These are phyloP conservation scores for Drosophila biarmipes DNA, from an alignment of 1,140 invertebrate genomes.

Conservation along the genomic window DNA sequence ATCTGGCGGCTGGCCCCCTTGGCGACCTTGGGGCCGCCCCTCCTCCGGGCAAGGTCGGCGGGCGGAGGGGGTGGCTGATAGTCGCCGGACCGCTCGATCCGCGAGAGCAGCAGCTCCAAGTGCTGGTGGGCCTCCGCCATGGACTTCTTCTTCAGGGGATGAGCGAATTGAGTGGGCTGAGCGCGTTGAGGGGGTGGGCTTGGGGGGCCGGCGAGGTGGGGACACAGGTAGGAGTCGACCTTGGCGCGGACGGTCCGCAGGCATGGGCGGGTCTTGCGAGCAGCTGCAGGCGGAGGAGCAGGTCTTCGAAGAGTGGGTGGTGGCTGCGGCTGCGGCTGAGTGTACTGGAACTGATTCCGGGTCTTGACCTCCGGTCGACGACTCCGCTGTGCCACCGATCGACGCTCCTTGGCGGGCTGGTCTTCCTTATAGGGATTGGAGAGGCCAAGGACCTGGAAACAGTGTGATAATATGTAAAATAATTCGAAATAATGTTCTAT, in stretches of 20 bases:
- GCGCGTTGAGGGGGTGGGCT: background rate
- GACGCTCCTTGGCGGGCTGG: background rate
- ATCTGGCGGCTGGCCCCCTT: slow-evolving; percentile 19
- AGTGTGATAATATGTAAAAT: background rate
- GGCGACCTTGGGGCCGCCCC: background rate
- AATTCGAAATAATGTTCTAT: too few relatives aligned
- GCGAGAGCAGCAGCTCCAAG: slow-evolving; percentile 51
- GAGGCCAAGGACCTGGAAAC: background rate
- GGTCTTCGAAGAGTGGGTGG: background rate
- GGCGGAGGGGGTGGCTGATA: slow-evolving; percentile 1
- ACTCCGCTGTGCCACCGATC: background rate
- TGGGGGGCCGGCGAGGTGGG: background rate
- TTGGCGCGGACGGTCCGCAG: slow-evolving; percentile 26
- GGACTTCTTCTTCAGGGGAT: slow-evolving; percentile 7
- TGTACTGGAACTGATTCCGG: background rate
- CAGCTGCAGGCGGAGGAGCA: background rate
- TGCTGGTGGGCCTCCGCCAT: slow-evolving; percentile 50
- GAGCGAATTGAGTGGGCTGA: background rate
- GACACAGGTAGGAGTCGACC: slow-evolving; percentile 26
- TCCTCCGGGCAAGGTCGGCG: background rate
- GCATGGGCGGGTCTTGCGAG: background rate
- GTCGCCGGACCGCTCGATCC: slow-evolving; percentile 38
- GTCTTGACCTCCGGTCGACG: slow-evolving; percentile 1
- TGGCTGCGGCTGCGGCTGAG: background rate
- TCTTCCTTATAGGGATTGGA: background rate